Percentiles rank a stretch among this genome's conserved stretches.
phyloP scores from a whole-genome alignment of 2,888 invertebrate species.

The Limulus polyphemus region DNA sequence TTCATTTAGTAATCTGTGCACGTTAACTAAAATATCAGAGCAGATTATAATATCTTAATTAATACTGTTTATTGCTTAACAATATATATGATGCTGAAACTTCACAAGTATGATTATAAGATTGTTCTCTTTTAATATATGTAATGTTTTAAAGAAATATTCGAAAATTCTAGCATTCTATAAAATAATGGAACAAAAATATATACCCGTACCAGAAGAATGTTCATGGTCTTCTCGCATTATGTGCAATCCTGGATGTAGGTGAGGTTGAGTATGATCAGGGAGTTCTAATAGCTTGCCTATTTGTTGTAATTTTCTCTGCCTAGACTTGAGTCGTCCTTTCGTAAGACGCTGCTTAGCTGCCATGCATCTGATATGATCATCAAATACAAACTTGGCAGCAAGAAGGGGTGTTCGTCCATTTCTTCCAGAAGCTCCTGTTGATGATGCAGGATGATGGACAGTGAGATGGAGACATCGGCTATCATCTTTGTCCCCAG shows the following conservation, averaged over 20 bases:
- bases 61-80: no score
- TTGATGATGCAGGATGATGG: slow-evolving; percentile 47
- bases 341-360: slow-evolving; percentile 67
- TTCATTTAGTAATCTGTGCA: no score
- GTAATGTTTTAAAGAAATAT: no score
- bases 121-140: no score
- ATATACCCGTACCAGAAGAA: no score
- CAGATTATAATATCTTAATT: no score
- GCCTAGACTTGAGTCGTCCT: slow-evolving; percentile 84
- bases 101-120: no score
- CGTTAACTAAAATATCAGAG: no score
- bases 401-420: slow-evolving; percentile 55
- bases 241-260: slow-evolving; percentile 30
- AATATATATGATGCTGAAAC: no score
- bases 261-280: slow-evolving; percentile 31
- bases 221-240: no score
- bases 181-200: no score
- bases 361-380: slow-evolving; percentile 97
- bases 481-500: slow-evolving; percentile 92
- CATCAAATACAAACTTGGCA: slow-evolving; percentile 93
- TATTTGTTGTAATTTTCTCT: slow-evolving; percentile 93
- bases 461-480: slow-evolving; percentile 87
- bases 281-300: slow-evolving; percentile 73
- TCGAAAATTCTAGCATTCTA: no score
- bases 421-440: slow-evolving; percentile 18